phyloP scores from a whole-genome alignment of 1,140 invertebrate genomes.

The Drosophila nannoptera region DNA sequence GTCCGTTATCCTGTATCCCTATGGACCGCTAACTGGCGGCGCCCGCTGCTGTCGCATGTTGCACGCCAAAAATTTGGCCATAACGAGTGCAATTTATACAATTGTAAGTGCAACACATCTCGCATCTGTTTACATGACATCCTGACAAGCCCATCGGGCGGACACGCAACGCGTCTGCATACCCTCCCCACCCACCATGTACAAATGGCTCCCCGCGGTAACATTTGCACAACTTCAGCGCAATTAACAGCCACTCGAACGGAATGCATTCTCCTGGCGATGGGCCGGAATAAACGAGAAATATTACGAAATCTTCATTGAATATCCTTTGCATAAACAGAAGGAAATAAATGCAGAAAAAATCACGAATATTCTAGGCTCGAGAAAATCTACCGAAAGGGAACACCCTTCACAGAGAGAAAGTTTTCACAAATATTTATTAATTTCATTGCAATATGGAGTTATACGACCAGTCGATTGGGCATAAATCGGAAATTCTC shows the following conservation, averaged over 20 bases:
- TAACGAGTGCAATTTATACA: conserved; percentile 84
- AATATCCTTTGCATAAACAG: too few relatives aligned
- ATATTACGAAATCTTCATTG: too few relatives aligned
- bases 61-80: conserved; percentile 84
- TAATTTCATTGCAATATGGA: too few relatives aligned
- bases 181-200: neutral
- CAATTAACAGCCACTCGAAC: conserved; percentile 53
- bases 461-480: too few relatives aligned
- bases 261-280: conserved; percentile 2
- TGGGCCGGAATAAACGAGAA: neutral
- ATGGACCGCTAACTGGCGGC: conserved; percentile 78
- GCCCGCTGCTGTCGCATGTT: conserved; percentile 82
- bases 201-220: conserved; percentile 3
- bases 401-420: too few relatives aligned
- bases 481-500: too few relatives aligned
- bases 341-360: too few relatives aligned
- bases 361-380: too few relatives aligned
- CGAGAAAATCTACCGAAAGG: too few relatives aligned
- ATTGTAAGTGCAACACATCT: conserved; percentile 80
- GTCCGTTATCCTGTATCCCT: conserved; percentile 80
- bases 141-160: conserved; percentile 14
- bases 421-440: too few relatives aligned
- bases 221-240: conserved; percentile 6
- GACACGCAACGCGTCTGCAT: conserved; percentile 45
- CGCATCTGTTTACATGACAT: conserved; percentile 1